Base-by-base conservation (phyloP, 2,797 vertebrate genomes). In the Coendou prehensilis region DNA sequence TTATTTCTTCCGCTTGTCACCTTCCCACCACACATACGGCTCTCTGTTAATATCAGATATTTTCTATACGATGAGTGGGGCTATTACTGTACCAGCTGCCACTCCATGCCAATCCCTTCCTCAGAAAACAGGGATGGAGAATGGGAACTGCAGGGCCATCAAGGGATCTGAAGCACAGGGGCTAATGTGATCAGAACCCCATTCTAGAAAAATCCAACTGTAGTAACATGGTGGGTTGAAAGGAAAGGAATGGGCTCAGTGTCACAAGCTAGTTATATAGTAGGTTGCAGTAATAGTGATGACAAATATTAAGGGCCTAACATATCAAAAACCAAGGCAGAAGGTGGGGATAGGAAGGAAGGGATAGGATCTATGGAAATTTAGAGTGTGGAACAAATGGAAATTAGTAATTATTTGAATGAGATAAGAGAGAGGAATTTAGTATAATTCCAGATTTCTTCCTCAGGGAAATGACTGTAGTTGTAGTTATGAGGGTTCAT, bases 1-100 rank as follows among this genome's bases (percentile, higher is more conserved):
- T 78, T 83, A 75, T 91, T 93, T 88, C 63, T 91, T 79, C n/a
- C 14, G 91, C 47, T 69, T 37, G 73, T 56, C 73, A 30, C 2
- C 52, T 86, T 63, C 33, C 26, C 23, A 41, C 47, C 81, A 94
- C 54, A 52, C 45, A 61, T 75, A n/a, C 57, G 76, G 47, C 79
- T 47, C 17, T 67, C 63, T 23, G 2, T 37, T 17, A 69, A 18
- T n/a, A n/a, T n/a, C 33, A 69, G 45, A 30, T 37, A 45, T 56
- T 83, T 84, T 41, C 67, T 50, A 50, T 47, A 20, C 50, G 73
- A 41, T 63, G 52, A 64, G 18, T 67, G 47, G 67, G 37, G 14
- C 59, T 33, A 37, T 57, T 64, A 57, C 41, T 47, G n/a, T 28
- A 45, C 50, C 67, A 86, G 56, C 23, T 79, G 52, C 11, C n/a